phyloP scores from a whole-genome alignment of 2,113 vertebrate genomes.

The Candoia aspera region DNA sequence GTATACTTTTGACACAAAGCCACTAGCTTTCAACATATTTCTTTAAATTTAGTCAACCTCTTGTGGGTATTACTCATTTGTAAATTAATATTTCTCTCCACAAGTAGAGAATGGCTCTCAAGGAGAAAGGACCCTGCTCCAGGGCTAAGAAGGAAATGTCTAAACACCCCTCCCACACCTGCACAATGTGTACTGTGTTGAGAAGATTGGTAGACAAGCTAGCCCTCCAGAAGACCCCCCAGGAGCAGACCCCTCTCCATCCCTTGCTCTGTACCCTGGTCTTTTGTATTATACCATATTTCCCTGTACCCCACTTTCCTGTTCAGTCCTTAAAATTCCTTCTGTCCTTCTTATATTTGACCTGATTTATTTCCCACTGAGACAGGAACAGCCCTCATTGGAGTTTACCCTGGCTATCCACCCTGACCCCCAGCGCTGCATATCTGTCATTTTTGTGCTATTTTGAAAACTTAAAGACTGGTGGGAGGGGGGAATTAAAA shows the following conservation, averaged over 20 bases:
- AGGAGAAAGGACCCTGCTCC: background rate
- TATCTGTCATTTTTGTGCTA: conserved; percentile 74
- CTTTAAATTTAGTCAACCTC: background rate
- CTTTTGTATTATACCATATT: conserved; percentile 71
- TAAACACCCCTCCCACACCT: background rate
- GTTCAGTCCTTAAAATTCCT: conserved; percentile 12
- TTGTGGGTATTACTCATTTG: background rate
- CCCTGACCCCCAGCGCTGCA: conserved; percentile 61
- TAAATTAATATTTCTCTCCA: background rate
- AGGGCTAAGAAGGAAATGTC: background rate
- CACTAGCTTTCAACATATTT: background rate
- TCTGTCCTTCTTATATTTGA: background rate
- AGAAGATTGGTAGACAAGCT: conserved; percentile 9
- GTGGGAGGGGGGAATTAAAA: background rate
- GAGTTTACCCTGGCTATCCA: conserved; percentile 10
- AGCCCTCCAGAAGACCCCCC: background rate
- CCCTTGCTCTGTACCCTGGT: background rate
- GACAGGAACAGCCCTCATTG: conserved; percentile 23
- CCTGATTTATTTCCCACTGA: conserved; percentile 25
- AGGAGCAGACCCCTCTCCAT: background rate
- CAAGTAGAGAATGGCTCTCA: background rate
- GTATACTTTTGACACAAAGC: background rate
- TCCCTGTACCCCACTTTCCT: conserved; percentile 56
- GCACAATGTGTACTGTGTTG: background rate
- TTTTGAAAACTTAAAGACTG: conserved; percentile 75